These are phyloP conservation scores for Plebejus anna DNA, from an alignment of 2,888 invertebrate species.

Conservation along the genomic window DNA sequence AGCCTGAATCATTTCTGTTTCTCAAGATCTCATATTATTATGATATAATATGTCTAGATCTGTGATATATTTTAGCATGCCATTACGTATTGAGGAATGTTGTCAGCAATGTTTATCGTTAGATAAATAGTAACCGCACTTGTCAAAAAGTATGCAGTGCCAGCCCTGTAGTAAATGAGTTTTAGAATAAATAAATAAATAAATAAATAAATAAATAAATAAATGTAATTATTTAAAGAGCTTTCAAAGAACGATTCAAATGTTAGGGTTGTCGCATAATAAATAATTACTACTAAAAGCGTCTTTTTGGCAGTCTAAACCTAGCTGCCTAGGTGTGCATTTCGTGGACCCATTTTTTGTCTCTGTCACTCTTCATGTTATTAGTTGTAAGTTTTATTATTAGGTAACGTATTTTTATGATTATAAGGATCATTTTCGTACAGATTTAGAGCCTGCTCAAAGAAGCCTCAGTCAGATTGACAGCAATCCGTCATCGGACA, in stretches of 20 bases:
- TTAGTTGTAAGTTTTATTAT: no score
- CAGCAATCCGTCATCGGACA: background rate
- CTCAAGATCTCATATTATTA: conserved; percentile 20
- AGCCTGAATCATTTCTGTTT: conserved; percentile 22
- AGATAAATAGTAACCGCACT: background rate
- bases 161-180: background rate
- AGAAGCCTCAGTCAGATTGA: background rate
- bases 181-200: no score
- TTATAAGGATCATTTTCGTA: background rate
- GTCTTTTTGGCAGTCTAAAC: background rate
- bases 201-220: no score
- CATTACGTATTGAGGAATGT: background rate
- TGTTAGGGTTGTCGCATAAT: background rate
- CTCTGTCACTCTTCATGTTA: no score
- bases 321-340: background rate
- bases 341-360: background rate
- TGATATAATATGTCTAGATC: background rate
- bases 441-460: background rate
- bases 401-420: no score
- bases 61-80: background rate
- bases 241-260: background rate
- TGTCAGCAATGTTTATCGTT: background rate
- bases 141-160: background rate
- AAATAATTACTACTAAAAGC: background rate
- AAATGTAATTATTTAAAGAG: background rate